Evolutionary conservation across 2,797 vertebrate genomes (phyloP).

Genomic region (Cryptoblepharus egeriae): DNA sequence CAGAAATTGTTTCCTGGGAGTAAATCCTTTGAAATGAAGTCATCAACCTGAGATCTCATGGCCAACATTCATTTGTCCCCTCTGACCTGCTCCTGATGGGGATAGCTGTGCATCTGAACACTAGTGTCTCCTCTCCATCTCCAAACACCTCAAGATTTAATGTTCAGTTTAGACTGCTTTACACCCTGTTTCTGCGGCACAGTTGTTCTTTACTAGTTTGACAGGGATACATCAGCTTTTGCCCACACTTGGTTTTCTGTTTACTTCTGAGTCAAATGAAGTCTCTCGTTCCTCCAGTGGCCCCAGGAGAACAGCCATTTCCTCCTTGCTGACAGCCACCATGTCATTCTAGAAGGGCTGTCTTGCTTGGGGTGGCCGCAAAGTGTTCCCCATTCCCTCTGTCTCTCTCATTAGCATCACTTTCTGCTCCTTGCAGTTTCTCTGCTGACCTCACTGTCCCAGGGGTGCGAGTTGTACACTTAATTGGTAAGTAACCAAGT

Average conservation of each 20-base stretch:
- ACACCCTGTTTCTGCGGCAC: neutral
- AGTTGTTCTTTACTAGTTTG: neutral
- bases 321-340: neutral
- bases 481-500: slow-evolving; percentile 14
- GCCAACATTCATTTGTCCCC: neutral
- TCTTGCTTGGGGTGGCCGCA: neutral
- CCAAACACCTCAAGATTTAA: too few relatives aligned
- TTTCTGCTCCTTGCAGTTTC: neutral
- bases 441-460: neutral
- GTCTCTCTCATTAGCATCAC: neutral
- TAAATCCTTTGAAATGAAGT: neutral
- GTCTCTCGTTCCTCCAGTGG: too few relatives aligned
- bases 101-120: too few relatives aligned
- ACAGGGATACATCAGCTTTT: neutral
- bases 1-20: neutral
- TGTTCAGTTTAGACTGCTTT: neutral
- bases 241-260: neutral
- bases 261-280: too few relatives aligned
- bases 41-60: neutral
- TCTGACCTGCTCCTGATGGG: neutral
- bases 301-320: too few relatives aligned
- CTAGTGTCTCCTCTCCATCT: too few relatives aligned
- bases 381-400: neutral
- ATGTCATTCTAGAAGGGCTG: neutral
- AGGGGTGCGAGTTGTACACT: neutral